Base-by-base conservation (phyloP, 2,113 vertebrate genomes). In the Sisor rabdophorus region DNA sequence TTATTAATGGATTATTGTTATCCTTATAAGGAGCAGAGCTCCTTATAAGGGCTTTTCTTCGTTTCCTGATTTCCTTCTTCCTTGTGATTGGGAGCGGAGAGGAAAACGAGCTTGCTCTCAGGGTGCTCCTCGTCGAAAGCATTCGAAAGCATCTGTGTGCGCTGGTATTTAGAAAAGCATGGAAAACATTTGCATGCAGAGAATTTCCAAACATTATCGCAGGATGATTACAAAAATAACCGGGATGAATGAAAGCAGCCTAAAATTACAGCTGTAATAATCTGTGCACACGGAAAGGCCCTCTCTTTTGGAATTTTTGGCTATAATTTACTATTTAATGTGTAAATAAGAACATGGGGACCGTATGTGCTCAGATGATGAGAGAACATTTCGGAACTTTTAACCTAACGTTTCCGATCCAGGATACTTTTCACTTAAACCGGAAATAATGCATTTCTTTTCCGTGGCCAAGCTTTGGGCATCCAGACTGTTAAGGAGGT, bases 351-450 rank as follows among this genome's bases (percentile, higher is more conserved):
- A n/a, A 8, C 36, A 22, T 40, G 32, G 36, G 47, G 63, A 65
- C 63, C 22, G 63, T n/a, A 65, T 47, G 36, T 12, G 63, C 3
- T 32, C 44, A 36, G n/a, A 65, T 16, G n/a, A 15, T 3, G 1
- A 48, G 22, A 12, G 40, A 67, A 48, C 48, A 22, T 48, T 40
- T 11, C 8, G 26, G 44, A 48, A 40, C 40, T 24, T 2, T 8
- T 12, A 40, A n/a, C 19, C 2, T 8, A n/a, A 48, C 12, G 8
- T 48, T 50, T 48, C 22, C n/a, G 26, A 1, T 26, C 44, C 3
- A 11, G 44, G 24, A 48, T 48, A 26, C 47, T 69, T 69, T 69
- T 69, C 52, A 30, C 52, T 52, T 69, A 30, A 50, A 52, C 47
- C 52, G 47, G 16, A 69, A 69, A 69, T 52, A 47, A 52, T 28